Evolutionary conservation across 2,888 invertebrate genomes (phyloP), one percentile per base, ranked within the genome.

Genomic region (Willowsia nigromaculata): DNA sequence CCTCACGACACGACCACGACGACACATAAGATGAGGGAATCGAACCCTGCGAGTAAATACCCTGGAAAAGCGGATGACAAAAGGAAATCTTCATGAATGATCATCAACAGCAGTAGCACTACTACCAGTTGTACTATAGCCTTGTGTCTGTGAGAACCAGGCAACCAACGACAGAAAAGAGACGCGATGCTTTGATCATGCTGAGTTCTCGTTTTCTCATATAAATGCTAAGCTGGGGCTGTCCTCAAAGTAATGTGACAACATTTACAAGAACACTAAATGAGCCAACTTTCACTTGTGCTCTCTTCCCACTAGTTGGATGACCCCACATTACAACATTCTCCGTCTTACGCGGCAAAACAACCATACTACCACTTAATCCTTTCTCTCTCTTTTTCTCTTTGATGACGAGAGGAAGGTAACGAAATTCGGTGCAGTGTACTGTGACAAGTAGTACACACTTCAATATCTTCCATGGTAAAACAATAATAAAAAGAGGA

Each of bases 51-150:
- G 43, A 71, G 43, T 71, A 71, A 43, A 43, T 71, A 71, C 22
- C 71, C 43, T 18, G 43, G 40, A 71, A 71, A 40, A 71, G 43
- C 62, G 62, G 71, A 43, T 71, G 71, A 71, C 71, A 71, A 71
- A 68, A 71, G 43, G 27, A 25, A 15, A 71, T 71, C 71, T 43
- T 43, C 71, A 43, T 43, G 37, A 68, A 68, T 68, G 68, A 68
- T 68, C 37, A 68, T 68, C 37, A n/a, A 33, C 37, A 59, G 9
- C 59, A n/a, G 6, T 15, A n/a, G 3, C 15, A 50, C n/a, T n/a
- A n/a, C n/a, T n/a, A n/a, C n/a, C n/a, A n/a, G n/a, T n/a, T n/a
- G n/a, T n/a, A n/a, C 53, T 13, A 1, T 18, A 53, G 11, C n/a
- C 22, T 53, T n/a, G n/a, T n/a, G n/a, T 13, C 53, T 53, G 53